phyloP scores from a whole-genome alignment of 2,113 vertebrate species.

The Centropristis striata region DNA sequence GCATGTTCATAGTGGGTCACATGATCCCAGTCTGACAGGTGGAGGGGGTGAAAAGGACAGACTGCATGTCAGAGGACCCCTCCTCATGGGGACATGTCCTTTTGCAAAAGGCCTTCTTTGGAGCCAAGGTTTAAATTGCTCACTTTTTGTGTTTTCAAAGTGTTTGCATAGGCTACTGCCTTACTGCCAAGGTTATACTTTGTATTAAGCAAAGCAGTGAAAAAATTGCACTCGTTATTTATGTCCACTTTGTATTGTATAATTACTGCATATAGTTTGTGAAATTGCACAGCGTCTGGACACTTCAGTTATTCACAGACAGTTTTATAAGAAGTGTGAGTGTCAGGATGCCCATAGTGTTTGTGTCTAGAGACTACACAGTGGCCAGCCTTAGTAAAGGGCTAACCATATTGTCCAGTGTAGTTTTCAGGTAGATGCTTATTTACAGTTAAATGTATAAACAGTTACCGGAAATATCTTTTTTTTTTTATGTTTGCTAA shows the following conservation, averaged over 20 bases:
- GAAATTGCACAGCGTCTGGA: slow-evolving; percentile 40
- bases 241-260: slow-evolving; percentile 58
- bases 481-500: slow-evolving; percentile 8
- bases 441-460: neutral
- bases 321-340: neutral
- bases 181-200: slow-evolving; percentile 55
- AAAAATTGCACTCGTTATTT: slow-evolving; percentile 71
- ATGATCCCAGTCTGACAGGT: slow-evolving; percentile 39
- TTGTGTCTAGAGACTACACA: neutral
- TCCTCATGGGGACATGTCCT: slow-evolving; percentile 17
- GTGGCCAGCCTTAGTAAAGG: slow-evolving; percentile 30
- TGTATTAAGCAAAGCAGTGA: slow-evolving; percentile 47
- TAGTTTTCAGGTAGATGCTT: neutral
- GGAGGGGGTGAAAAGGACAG: slow-evolving; percentile 30
- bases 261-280: slow-evolving; percentile 21
- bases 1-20: slow-evolving; percentile 51
- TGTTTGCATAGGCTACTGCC: slow-evolving; percentile 45
- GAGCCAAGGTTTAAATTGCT: slow-evolving; percentile 37
- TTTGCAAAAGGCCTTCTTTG: slow-evolving; percentile 33
- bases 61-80: slow-evolving; percentile 10
- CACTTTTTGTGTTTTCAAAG: slow-evolving; percentile 28
- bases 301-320: slow-evolving; percentile 14
- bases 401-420: slow-evolving; percentile 23
- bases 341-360: neutral
- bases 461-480: neutral